A percentile compares a stretch with the other conserved stretches of the same genome.
Evolutionary conservation across 30 jellyfish, hydroid and myxozoan species (phyloP).

Genomic region (Phacellophora camtschatica): DNA sequence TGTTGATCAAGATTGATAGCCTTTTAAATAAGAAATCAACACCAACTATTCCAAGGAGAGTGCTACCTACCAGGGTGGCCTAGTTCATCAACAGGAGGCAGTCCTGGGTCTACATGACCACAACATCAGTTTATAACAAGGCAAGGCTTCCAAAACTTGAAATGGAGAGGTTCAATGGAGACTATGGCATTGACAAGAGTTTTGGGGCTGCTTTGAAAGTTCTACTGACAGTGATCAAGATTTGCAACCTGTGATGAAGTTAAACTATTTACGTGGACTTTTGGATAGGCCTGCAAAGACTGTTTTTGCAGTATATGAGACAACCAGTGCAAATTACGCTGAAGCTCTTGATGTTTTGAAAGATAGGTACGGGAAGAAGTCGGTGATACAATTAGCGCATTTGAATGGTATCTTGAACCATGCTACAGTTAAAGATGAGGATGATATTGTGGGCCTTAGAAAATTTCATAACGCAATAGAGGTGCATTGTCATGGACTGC

Average conservation of each 20-base stretch:
- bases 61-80: background rate
- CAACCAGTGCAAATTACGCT: slow-evolving; percentile 21
- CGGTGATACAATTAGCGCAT: slow-evolving; percentile 20
- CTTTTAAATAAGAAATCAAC: background rate
- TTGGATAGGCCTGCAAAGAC: background rate
- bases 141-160: slow-evolving; percentile 27
- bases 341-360: slow-evolving; percentile 29
- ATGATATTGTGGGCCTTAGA: background rate
- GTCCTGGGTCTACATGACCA: background rate
- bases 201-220: slow-evolving; percentile 29
- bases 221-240: background rate
- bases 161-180: slow-evolving; percentile 12
- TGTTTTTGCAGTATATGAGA: slow-evolving; percentile 27
- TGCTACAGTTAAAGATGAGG: slow-evolving; percentile 24
- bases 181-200: slow-evolving; percentile 25
- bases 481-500: slow-evolving; percentile 23
- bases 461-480: slow-evolving; percentile 17
- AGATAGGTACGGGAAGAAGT: slow-evolving; percentile 36
- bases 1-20: background rate
- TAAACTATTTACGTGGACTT: slow-evolving; percentile 13
- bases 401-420: slow-evolving; percentile 4
- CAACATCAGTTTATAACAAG: background rate
- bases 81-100: background rate
- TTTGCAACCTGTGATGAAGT: background rate
- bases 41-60: background rate